Conservation (phyloP, 2,888 invertebrate species). For the Cabera pusaria region DNA sequence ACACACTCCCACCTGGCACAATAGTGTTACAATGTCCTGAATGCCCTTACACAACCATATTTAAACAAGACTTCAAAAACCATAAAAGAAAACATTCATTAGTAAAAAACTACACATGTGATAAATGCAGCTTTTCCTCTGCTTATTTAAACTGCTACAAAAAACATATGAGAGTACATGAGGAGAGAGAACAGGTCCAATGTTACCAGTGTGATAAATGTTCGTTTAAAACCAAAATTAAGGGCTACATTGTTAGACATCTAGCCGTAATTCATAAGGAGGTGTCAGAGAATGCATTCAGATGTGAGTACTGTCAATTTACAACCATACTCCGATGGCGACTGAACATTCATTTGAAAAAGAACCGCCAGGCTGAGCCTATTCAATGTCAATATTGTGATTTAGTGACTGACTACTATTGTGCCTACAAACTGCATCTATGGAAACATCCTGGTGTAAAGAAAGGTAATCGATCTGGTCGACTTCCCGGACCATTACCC, state of each 20-base stretch:
- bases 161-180: constrained; percentile 46
- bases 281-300: constrained; percentile 48
- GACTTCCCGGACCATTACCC: too few relatives aligned
- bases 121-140: constrained; percentile 39
- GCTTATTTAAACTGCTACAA: constrained; percentile 44
- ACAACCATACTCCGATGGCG: constrained; percentile 56
- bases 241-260: constrained; percentile 60
- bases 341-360: constrained; percentile 53
- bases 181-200: too few relatives aligned
- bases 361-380: constrained; percentile 43
- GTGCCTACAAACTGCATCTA: constrained; percentile 57
- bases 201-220: constrained; percentile 62
- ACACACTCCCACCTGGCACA: constrained; percentile 1
- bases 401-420: constrained; percentile 52
- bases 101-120: constrained; percentile 45
- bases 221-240: constrained; percentile 52
- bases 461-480: too few relatives aligned
- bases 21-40: constrained; percentile 23
- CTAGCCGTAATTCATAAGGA: constrained; percentile 60
- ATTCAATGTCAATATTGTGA: constrained; percentile 53
- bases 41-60: constrained; percentile 34
- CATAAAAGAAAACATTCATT: constrained; percentile 35
- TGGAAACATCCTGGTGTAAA: too few relatives aligned
- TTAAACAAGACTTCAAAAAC: constrained; percentile 42
- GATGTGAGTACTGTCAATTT: constrained; percentile 58